Base-by-base conservation (phyloP, 1,140 invertebrate genomes). In the Maconellicoccus hirsutus region DNA sequence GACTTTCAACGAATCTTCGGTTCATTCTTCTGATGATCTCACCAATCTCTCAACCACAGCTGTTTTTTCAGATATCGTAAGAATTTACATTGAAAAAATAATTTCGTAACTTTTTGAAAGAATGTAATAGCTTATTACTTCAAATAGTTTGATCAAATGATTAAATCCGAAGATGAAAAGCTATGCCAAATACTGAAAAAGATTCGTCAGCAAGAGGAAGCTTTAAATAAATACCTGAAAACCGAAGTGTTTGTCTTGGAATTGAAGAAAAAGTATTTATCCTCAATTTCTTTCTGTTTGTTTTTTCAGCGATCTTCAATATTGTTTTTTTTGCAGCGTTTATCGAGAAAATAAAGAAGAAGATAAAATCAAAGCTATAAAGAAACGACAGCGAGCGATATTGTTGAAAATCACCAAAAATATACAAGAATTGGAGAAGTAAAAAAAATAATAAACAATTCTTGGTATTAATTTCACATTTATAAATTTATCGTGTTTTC, bases 141-240 rank as follows among this genome's bases (percentile, higher is more conserved):
- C 14, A 38, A 38, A 7, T 38, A 66, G 61, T 66, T 23, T 19
- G 61, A 66, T 23, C 61, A 66, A 25, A 66, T 66, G 61, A 66
- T 66, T 22, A 66, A 66, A 66, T 6, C 22, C 4, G 61, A 66
- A 25, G 61, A 66, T 25, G 61, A 66, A 66, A 66, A 66, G 16
- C 25, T 66, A 66, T 4, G 6, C 2, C 61, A 66, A 66, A 66
- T 66, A 25, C 25, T 66, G 61, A 66, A 23, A 19, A 66, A 66
- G 25, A 66, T 66, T 66, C 61, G 25, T 14, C 61, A 66, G 19
- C 61, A 66, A 26, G 25, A 66, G 25, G 61, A 66, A 66, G 61
- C 61, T 25, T 22, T 66, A 22, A 66, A 66, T 66, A 66, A 66
- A 66, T 66, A 66, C 19, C 22, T 66, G 10, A 66, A 26, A 66